Evolutionary conservation across 2,888 invertebrate genomes (phyloP).

Genomic region (Altica lythri): DNA sequence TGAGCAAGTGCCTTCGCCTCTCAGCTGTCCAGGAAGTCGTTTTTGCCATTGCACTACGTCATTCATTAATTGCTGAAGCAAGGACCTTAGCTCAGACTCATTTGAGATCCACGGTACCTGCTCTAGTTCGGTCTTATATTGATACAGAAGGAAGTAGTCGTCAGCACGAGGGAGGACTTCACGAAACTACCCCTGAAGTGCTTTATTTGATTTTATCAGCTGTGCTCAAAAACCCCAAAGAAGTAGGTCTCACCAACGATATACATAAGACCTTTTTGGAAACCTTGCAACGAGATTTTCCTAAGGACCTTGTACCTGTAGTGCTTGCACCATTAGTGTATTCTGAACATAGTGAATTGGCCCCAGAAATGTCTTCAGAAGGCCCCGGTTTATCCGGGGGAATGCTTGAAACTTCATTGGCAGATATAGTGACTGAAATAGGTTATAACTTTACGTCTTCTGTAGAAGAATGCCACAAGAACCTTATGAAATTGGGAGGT

Average conservation of each 20-base stretch:
- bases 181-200: slow-evolving; percentile 89
- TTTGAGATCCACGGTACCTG: slow-evolving; percentile 80
- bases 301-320: slow-evolving; percentile 85
- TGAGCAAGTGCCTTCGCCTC: slow-evolving; percentile 85
- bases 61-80: slow-evolving; percentile 79
- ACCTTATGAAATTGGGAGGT: slow-evolving; percentile 74
- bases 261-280: slow-evolving; percentile 80
- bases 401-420: slow-evolving; percentile 75
- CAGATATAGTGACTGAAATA: slow-evolving; percentile 85
- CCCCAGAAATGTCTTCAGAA: slow-evolving; percentile 67
- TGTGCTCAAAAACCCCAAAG: slow-evolving; percentile 65
- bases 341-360: slow-evolving; percentile 73
- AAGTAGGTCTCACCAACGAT: slow-evolving; percentile 70
- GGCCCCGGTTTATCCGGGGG: slow-evolving; percentile 61
- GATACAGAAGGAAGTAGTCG: slow-evolving; percentile 75
- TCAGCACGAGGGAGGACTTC: slow-evolving; percentile 78
- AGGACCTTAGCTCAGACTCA: slow-evolving; percentile 76
- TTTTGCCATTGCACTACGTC: slow-evolving; percentile 82
- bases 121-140: slow-evolving; percentile 83
- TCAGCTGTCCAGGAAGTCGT: slow-evolving; percentile 90
- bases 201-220: slow-evolving; percentile 78
- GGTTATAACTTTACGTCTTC: slow-evolving; percentile 87
- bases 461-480: slow-evolving; percentile 85
- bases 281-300: slow-evolving; percentile 84
- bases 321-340: slow-evolving; percentile 88